Evolutionary conservation across 2,113 vertebrate genomes (phyloP), one percentile per base, ranked within the genome.

Genomic region (Copsychus sechellarum): DNA sequence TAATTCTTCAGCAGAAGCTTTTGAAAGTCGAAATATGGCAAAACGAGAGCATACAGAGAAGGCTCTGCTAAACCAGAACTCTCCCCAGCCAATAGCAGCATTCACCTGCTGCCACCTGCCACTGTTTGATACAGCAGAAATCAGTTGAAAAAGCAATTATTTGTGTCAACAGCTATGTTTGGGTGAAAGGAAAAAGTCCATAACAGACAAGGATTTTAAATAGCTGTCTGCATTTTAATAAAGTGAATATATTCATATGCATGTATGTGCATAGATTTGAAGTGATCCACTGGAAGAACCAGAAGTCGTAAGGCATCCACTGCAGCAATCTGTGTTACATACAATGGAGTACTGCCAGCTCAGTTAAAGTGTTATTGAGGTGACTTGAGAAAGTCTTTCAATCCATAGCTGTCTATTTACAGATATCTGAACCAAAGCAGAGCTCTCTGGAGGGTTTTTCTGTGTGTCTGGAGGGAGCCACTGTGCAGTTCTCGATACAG

Each of bases 101-200:
- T 36, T 77, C 45, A 72, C 15, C 64, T 84, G 45, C 56, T 77
- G 34, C 34, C 38, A 24, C 34, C 64, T 88, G 67, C n/a, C 58
- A 42, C 58, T 53, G 28, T 65, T 81, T 50, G 26, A 61, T 34
- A 70, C 1, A 2, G 33, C 43, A 91, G 77, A 90, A 96, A 79
- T 60, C 62, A 51, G 28, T 8, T 38, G 26, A 17, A 90, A 85
- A 73, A 83, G 43, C 76, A 89, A 84, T 89, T 92, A 71, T 81
- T 77, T 77, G 36, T 65, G 51, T 64, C 86, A 90, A 74, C 36
- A 92, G 42, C 26, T 78, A 38, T 33, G 34, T 24, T 71, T 73
- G 9, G 24, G 33, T 53, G n/a, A 90, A 88, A 73, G 50, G 54
- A 65, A 77, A 48, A 84, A 29, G 25, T 12, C 79, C 23, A 17